phyloP scores from a whole-genome alignment of 2,888 invertebrate species.

The Drosophila recens region DNA sequence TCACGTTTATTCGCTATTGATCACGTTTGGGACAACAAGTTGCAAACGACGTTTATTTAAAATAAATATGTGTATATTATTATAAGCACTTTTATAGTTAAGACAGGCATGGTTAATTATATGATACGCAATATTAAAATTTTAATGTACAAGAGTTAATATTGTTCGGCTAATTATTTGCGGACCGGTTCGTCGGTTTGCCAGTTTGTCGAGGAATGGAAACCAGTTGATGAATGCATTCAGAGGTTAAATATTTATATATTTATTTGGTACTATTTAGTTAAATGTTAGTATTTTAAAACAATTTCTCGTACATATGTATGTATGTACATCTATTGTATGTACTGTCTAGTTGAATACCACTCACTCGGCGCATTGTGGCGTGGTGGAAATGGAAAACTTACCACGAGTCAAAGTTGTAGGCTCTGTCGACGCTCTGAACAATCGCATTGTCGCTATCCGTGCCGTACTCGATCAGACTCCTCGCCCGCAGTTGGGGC shows the following conservation, averaged over 20 bases:
- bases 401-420: constrained; percentile 77
- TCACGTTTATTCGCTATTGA: constrained; percentile 52
- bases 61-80: not conserved
- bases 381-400: constrained; percentile 44
- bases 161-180: constrained; percentile 9
- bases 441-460: constrained; percentile 48
- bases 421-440: constrained; percentile 38
- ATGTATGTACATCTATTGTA: not conserved
- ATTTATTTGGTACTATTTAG: constrained; percentile 14
- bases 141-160: constrained; percentile 16
- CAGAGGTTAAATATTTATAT: not conserved
- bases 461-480: constrained; percentile 30
- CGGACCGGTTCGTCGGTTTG: constrained; percentile 41
- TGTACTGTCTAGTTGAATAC: not conserved
- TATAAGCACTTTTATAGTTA: not conserved
- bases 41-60: constrained; percentile 1
- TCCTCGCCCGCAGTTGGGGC: constrained; percentile 41
- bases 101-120: not conserved
- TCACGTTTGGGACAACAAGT: constrained; percentile 18
- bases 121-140: constrained; percentile 4
- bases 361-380: not conserved
- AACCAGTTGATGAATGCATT: constrained; percentile 41
- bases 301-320: not conserved
- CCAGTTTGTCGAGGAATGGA: constrained; percentile 5
- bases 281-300: constrained; percentile 4